These are phyloP conservation scores for Sitta europaea DNA, from an alignment of 2,113 vertebrate genomes.

Conservation along the genomic window DNA sequence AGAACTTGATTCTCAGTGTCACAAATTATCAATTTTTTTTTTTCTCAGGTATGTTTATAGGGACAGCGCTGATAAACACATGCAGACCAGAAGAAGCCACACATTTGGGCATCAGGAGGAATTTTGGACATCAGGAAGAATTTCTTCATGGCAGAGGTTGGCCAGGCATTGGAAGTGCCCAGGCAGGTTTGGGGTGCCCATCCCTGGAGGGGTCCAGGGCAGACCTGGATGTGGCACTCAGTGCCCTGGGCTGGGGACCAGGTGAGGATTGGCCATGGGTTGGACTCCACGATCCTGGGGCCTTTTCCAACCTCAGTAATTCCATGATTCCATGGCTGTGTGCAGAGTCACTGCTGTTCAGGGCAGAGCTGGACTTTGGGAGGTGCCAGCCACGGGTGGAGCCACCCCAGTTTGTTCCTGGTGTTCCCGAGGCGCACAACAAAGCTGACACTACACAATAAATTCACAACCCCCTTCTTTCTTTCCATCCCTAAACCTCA, in stretches of 20 bases:
- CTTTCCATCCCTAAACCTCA: background rate
- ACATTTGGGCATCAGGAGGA: background rate
- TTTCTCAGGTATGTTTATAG: background rate
- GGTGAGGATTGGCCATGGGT: no score
- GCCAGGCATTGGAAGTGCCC: background rate
- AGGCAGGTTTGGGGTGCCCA: background rate
- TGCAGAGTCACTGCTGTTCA: background rate
- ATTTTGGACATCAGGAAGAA: background rate
- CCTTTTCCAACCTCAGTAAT: background rate
- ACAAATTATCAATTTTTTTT: background rate
- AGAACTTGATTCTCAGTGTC: background rate
- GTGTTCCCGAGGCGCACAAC: rapidly evolving
- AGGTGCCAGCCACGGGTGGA: background rate
- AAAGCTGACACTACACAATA: background rate
- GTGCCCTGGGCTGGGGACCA: background rate
- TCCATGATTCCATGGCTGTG: background rate
- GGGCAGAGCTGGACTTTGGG: background rate
- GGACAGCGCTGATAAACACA: background rate
- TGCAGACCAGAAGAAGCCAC: background rate
- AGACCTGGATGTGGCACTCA: background rate
- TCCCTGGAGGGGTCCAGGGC: background rate
- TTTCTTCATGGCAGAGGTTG: background rate
- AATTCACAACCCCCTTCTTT: background rate
- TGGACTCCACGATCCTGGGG: background rate
- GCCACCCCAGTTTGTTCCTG: background rate